These are phyloP conservation scores for Eretmocerus hayati DNA, from an alignment of 2,888 invertebrate species.

Conservation along the genomic window DNA sequence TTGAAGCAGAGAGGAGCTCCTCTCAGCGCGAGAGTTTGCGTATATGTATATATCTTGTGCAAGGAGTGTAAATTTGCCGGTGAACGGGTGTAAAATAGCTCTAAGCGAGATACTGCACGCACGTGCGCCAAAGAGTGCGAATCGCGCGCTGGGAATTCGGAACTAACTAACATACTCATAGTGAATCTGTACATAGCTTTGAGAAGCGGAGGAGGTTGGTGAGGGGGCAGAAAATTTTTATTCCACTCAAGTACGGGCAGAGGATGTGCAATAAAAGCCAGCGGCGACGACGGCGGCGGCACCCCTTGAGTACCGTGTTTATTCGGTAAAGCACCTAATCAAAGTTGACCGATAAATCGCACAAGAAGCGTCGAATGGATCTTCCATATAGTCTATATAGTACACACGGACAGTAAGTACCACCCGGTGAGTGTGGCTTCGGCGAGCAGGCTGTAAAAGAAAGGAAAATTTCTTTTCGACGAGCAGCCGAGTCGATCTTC, in stretches of 20 bases:
- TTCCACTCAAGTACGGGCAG: background rate
- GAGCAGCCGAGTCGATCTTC: background rate
- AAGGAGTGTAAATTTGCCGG: background rate
- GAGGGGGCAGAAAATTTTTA: background rate
- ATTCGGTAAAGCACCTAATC: conserved; percentile 10
- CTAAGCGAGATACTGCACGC: background rate
- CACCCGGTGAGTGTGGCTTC: too few relatives aligned
- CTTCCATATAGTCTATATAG: too few relatives aligned
- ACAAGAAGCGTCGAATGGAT: too few relatives aligned
- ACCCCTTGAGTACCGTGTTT: conserved; percentile 5
- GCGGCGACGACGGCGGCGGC: background rate
- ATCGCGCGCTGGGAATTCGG: background rate
- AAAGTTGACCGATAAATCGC: conserved; percentile 15
- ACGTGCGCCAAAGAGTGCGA: background rate
- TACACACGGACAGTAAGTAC: background rate
- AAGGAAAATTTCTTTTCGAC: background rate
- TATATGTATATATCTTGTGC: background rate
- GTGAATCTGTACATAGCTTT: too few relatives aligned
- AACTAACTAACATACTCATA: too few relatives aligned
- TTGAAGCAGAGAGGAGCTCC: too few relatives aligned
- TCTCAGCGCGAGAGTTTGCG: too few relatives aligned
- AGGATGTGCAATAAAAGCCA: conserved; percentile 6
- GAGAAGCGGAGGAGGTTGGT: background rate
- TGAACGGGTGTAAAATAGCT: background rate
- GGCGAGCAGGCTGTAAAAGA: conserved; percentile 1